These are phyloP conservation scores for Cercopithecus mona DNA, from an alignment of 2,113 vertebrate genomes.

Conservation along the genomic window DNA sequence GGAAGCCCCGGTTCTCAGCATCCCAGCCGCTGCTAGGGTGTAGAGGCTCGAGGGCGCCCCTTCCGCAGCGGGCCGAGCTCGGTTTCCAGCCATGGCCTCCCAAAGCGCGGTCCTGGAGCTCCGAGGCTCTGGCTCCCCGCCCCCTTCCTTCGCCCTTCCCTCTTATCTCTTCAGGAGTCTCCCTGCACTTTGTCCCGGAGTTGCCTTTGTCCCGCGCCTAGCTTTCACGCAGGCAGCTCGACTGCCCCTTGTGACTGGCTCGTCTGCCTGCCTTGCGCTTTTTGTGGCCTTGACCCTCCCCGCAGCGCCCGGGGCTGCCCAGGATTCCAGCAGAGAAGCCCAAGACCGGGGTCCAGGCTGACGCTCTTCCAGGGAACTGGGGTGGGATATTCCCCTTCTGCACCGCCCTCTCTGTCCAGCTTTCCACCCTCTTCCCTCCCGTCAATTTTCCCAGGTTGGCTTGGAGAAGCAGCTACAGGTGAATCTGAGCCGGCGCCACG, in stretches of 20 bases:
- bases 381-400: background rate
- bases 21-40: background rate
- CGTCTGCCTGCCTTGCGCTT: background rate
- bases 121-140: background rate
- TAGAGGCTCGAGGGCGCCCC: background rate
- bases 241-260: conserved; percentile 26
- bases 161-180: conserved; percentile 57
- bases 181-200: conserved; percentile 66
- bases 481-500: background rate
- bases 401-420: background rate
- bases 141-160: conserved; percentile 9
- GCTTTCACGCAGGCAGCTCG: background rate
- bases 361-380: background rate
- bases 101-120: background rate
- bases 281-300: conserved; percentile 37
- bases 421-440: background rate
- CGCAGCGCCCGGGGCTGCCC: background rate
- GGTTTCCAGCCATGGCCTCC: background rate
- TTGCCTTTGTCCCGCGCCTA: conserved; percentile 1
- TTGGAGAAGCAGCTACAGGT: background rate
- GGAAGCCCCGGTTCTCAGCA: background rate
- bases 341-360: background rate
- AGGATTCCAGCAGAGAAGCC: background rate
- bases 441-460: background rate
- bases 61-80: background rate